These are phyloP conservation scores for Microcebus ravelobensis DNA, from an alignment of 2,113 vertebrate genomes.

Conservation along the genomic window DNA sequence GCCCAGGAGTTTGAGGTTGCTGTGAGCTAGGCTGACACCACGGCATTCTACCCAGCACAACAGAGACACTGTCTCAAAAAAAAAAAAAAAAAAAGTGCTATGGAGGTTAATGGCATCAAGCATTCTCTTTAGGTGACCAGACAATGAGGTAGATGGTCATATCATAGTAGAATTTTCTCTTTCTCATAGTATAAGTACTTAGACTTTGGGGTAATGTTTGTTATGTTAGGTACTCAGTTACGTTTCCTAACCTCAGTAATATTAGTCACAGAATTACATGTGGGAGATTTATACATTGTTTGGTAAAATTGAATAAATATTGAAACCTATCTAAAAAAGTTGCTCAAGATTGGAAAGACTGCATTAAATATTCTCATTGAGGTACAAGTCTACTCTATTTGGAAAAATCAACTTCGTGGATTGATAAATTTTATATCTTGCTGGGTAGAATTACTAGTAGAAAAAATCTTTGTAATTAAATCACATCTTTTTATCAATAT, in stretches of 20 bases:
- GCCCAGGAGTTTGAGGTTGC: too few species aligned
- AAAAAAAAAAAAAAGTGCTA: background rate
- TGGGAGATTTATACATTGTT: background rate
- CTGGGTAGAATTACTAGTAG: background rate
- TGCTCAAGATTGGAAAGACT: background rate
- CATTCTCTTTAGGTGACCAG: background rate
- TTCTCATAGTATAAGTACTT: background rate
- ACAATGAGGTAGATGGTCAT: background rate
- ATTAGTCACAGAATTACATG: constrained; percentile 23
- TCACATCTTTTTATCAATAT: background rate
- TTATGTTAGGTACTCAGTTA: background rate
- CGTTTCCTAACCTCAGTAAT: background rate
- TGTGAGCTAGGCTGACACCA: too few species aligned
- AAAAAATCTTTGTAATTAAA: background rate
- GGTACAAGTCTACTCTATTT: background rate
- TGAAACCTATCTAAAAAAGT: background rate
- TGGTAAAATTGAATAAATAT: background rate
- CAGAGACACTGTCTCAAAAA: too few species aligned
- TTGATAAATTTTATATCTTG: background rate
- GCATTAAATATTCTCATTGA: background rate
- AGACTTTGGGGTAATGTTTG: background rate
- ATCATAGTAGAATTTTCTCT: background rate
- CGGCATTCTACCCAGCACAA: accelerated
- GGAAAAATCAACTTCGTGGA: background rate
- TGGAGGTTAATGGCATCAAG: background rate